Conservation (phyloP, 2,797 vertebrate genomes). For the Eupleurogrammus muticus region DNA sequence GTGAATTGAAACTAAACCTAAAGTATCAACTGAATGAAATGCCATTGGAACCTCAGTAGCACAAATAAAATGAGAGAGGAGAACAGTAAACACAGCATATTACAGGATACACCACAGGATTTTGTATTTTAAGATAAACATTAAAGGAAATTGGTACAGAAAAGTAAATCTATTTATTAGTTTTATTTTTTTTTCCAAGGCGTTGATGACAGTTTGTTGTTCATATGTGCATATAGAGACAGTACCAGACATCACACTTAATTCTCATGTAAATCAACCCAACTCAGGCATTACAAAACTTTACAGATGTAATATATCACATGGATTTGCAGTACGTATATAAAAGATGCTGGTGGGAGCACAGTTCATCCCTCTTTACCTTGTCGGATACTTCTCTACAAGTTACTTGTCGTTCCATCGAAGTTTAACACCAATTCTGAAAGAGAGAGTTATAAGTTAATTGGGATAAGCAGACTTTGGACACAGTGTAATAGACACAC, state of each 20-base stretch:
- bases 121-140: neutral
- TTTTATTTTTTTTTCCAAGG: neutral
- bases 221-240: neutral
- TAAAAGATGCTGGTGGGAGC: too few relatives aligned
- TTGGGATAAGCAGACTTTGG: too few relatives aligned
- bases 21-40: neutral
- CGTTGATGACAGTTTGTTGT: neutral
- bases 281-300: neutral
- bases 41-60: too few relatives aligned
- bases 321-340: too few relatives aligned
- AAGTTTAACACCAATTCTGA: constrained; percentile 47
- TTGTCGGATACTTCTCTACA: neutral
- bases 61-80: neutral
- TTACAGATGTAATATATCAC: neutral
- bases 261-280: neutral
- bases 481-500: too few relatives aligned
- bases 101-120: too few relatives aligned
- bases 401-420: constrained; percentile 8
- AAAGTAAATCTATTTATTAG: too few relatives aligned
- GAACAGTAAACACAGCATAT: too few relatives aligned
- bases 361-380: neutral
- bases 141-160: neutral
- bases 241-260: too few relatives aligned
- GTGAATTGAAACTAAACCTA: neutral
- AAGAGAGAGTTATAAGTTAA: constrained; percentile 1